Percentiles rank a stretch among this genome's conserved stretches.
These are phyloP conservation scores for Galeopsomyia nigrocyanea DNA, from an alignment of 2,888 invertebrate genomes.

Conservation along the genomic window DNA sequence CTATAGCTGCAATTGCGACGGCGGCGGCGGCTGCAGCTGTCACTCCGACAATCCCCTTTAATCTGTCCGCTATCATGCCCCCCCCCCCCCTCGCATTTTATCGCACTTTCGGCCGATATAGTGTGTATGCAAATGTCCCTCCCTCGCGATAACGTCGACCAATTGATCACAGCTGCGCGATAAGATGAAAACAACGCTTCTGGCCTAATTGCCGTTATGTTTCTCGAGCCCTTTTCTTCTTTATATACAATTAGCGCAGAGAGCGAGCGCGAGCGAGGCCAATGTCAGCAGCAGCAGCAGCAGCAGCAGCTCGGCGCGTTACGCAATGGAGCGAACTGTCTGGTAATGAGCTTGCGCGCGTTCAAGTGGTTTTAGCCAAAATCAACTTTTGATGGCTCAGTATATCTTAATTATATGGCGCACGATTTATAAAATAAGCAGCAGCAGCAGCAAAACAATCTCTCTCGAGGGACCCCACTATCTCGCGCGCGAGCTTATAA, in stretches of 20 bases:
- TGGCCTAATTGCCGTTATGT: slow-evolving; percentile 24
- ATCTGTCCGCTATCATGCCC: slow-evolving; percentile 7
- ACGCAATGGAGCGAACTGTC: too few relatives aligned
- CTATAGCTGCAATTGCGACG: slow-evolving; percentile 55
- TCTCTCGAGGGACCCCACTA: too few relatives aligned
- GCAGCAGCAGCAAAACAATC: too few relatives aligned
- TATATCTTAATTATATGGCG: too few relatives aligned
- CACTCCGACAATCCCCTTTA: slow-evolving; percentile 24
- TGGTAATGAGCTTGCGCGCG: too few relatives aligned
- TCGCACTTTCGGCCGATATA: not conserved
- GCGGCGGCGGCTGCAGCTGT: slow-evolving; percentile 46
- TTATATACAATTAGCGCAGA: slow-evolving; percentile 14
- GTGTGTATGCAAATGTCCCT: slow-evolving; percentile 23
- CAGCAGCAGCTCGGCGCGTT: too few relatives aligned
- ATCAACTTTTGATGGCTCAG: too few relatives aligned
- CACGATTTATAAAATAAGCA: too few relatives aligned
- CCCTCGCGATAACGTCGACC: slow-evolving; percentile 14
- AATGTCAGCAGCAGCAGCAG: too few relatives aligned
- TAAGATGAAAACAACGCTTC: not conserved
- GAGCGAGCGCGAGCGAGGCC: too few relatives aligned
- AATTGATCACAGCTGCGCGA: slow-evolving; percentile 8
- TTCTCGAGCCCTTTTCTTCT: not conserved
- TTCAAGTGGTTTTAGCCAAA: too few relatives aligned
- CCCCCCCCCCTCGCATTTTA: not conserved
- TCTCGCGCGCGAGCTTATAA: too few relatives aligned